Percentiles rank a stretch among this genome's conserved stretches.
phyloP scores from a whole-genome alignment of 2,888 invertebrate genomes.

The Brenthis ino region DNA sequence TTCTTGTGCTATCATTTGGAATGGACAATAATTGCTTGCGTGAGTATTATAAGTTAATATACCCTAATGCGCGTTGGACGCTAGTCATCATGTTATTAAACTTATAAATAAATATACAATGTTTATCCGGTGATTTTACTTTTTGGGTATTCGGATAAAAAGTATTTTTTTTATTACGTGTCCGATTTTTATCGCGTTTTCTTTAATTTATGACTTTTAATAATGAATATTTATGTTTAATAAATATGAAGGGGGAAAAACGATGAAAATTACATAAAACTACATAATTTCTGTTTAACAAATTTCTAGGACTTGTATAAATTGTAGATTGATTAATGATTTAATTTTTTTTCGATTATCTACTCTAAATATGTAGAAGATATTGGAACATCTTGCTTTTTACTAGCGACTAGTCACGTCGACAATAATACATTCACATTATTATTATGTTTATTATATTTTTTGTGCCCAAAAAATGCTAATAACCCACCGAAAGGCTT shows the following conservation, averaged over 20 bases:
- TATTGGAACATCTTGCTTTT: background rate
- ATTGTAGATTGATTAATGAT: too few species aligned
- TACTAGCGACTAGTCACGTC: slow-evolving; percentile 19
- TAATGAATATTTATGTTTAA: too few species aligned
- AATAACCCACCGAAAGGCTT: slow-evolving; percentile 49
- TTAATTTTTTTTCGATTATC: too few species aligned
- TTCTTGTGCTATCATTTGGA: slow-evolving; percentile 66
- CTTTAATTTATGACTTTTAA: too few species aligned
- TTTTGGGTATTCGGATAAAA: background rate
- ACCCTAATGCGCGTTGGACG: slow-evolving; percentile 57
- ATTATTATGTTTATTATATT: slow-evolving; percentile 50
- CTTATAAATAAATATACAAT: slow-evolving; percentile 58
- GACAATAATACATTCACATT: slow-evolving; percentile 46
- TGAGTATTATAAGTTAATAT: slow-evolving; percentile 45
- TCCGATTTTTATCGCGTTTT: too few species aligned
- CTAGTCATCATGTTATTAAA: slow-evolving; percentile 61
- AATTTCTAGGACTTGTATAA: too few species aligned
- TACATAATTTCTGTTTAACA: too few species aligned
- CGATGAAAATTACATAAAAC: too few species aligned
- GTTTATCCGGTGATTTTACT: slow-evolving; percentile 36
- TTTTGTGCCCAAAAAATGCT: slow-evolving; percentile 47
- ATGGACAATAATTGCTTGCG: slow-evolving; percentile 65
- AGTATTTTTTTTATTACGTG: too few species aligned
- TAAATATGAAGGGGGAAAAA: too few species aligned
- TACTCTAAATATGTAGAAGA: background rate